Evolutionary conservation across 2,888 invertebrate genomes (phyloP), one percentile per base, ranked within the genome.

Genomic region (Notodonta ziczac): DNA sequence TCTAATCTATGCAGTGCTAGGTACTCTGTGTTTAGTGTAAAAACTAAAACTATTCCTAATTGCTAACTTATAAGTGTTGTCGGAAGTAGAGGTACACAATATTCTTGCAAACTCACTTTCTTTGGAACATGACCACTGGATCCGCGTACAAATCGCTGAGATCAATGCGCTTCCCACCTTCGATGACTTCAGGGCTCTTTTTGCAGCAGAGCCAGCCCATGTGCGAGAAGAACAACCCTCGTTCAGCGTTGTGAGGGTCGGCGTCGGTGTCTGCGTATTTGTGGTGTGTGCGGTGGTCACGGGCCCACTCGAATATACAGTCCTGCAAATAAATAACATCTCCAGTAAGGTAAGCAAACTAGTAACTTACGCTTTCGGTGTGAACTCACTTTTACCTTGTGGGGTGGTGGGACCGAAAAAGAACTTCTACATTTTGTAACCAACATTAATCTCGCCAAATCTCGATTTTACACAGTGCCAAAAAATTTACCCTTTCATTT

Each of bases 151-250:
- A 92, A 84, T 99, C 99, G 50, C 94, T 96, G 91, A 98, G 94
- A 81, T 98, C 98, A 35, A 98, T 94, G 39, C 95, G 94, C 72
- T 96, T 96, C 51, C 98, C 98, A 75, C 97, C 98, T 53, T 88
- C 94, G 53, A 96, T 95, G 42, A 99, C 98, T 77, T 98, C 97
- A 0, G 96, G 97, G 83, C 98, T 98, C 85, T 99, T 98, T 78
- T 96, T 96, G 73, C 96, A 94, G 89, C 98, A 94, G 59, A 99
- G 92, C 98, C 99, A 99, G 57, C 99, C 99, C 91, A 98, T 97
- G 85, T 99, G 98, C 0, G 98, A 96, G 92, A 98, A 99, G 94
- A 99, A 98, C 86, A 99, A 97, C 0, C 99, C 99, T 59, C 98
- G 94, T 56, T 95, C 95, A 0, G 97, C 96, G 79, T 98, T 98